Percentiles rank a stretch among this genome's conserved stretches.
These are phyloP conservation scores for Drosophila monieri DNA, from an alignment of 2,888 invertebrate species.

Conservation along the genomic window DNA sequence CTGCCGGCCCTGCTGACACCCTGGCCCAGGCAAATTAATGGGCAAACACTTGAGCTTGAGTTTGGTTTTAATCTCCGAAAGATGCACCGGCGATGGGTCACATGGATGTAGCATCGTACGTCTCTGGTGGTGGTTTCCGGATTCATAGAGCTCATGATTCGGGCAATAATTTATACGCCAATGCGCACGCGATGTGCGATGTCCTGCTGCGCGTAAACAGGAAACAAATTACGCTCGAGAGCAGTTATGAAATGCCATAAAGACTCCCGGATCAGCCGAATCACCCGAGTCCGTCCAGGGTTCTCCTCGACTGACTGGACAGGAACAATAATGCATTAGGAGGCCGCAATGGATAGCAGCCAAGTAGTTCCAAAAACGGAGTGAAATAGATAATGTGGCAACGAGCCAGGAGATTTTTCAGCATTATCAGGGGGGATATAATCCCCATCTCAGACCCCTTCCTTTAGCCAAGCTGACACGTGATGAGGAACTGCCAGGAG, in stretches of 20 bases:
- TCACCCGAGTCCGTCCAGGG: conserved; percentile 18
- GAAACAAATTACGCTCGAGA: conserved; percentile 82
- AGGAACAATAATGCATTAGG: conserved; percentile 74
- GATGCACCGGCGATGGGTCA: conserved; percentile 52
- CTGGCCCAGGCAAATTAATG: conserved; percentile 65
- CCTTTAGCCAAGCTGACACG: conserved; percentile 50
- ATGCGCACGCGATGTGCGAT: conserved; percentile 71
- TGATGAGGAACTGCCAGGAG: conserved; percentile 35
- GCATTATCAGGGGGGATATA: conserved; percentile 54
- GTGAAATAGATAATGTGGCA: conserved; percentile 47
- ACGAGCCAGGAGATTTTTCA: conserved; percentile 15
- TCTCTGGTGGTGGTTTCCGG: conserved; percentile 42
- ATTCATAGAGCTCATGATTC: conserved; percentile 58
- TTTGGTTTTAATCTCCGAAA: conserved; percentile 11
- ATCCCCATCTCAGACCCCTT: conserved; percentile 37
- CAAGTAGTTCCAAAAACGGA: not conserved
- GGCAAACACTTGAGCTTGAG: conserved; percentile 69
- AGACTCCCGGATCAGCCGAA: conserved; percentile 46
- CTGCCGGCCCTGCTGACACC: conserved; percentile 47
- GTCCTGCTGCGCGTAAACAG: conserved; percentile 80
- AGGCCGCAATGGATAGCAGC: conserved; percentile 51
- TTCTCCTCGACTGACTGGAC: conserved; percentile 62
- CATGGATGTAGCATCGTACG: conserved; percentile 31
- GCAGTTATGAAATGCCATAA: conserved; percentile 77
- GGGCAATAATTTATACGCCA: conserved; percentile 77